phyloP scores from a whole-genome alignment of 2,113 vertebrate species.

The Psilopogon haemacephalus region DNA sequence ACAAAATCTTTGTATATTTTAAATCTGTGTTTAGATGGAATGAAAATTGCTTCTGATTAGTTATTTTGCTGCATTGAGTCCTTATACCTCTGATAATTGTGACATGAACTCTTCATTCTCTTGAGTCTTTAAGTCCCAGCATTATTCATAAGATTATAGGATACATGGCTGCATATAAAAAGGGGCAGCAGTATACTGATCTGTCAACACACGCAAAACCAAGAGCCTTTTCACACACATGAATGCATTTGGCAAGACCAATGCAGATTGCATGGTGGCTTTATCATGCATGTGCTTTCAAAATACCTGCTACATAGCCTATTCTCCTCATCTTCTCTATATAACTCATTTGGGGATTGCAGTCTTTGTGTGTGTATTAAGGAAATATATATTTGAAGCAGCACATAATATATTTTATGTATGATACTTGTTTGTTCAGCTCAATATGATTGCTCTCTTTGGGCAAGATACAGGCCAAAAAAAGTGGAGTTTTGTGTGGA shows the following conservation, averaged over 20 bases:
- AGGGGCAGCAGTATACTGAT: not conserved
- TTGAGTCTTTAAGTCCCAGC: not conserved
- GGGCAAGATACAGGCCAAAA: not conserved
- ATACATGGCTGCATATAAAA: not conserved
- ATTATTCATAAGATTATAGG: not conserved
- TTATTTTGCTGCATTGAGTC: not conserved
- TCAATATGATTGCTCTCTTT: not conserved
- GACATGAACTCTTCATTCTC: not conserved
- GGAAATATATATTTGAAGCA: not conserved
- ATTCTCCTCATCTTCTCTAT: not conserved
- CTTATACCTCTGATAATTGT: not conserved
- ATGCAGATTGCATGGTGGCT: not conserved
- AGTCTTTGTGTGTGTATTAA: not conserved
- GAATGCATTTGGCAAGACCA: not conserved
- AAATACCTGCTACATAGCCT: not conserved
- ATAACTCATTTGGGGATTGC: not conserved
- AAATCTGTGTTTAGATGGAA: not conserved
- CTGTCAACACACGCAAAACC: not conserved
- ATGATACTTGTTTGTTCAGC: not conserved
- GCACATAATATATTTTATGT: not conserved
- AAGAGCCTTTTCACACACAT: not conserved
- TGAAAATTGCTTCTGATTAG: not conserved
- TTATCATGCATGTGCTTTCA: not conserved
- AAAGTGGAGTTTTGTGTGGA: not conserved
- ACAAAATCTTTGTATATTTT: not conserved